These are phyloP conservation scores for Polypedilum pembai DNA, from an alignment of 1,140 invertebrate genomes.

Conservation along the genomic window DNA sequence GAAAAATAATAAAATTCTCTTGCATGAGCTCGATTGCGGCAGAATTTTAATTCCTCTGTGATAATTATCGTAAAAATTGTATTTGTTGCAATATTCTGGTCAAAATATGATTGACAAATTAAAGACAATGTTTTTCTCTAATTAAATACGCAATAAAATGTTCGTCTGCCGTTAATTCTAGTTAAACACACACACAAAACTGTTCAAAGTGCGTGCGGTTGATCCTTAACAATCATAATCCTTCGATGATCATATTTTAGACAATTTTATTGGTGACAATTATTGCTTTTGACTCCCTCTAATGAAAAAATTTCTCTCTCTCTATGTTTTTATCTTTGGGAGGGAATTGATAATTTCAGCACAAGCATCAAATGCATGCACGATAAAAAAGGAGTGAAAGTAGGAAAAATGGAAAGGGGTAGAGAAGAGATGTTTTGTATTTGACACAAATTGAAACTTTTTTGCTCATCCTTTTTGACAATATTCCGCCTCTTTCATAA, in stretches of 20 bases:
- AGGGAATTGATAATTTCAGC: not conserved
- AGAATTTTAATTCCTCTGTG: no score
- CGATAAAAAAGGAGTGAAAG: no score
- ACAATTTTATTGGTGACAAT: slow-evolving; percentile 26
- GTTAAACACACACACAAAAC: not conserved
- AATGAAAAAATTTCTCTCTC: not conserved
- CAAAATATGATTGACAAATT: no score
- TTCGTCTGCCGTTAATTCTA: not conserved
- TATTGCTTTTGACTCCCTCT: slow-evolving; percentile 16
- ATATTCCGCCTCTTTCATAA: slow-evolving; percentile 19
- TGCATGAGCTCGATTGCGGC: no score
- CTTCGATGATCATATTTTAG: slow-evolving; percentile 17
- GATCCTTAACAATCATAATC: not conserved
- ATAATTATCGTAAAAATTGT: no score
- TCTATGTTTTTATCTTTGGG: not conserved
- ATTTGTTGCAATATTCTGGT: no score
- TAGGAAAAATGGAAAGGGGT: not conserved
- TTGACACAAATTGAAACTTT: not conserved
- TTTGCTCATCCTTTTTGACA: not conserved
- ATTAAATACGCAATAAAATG: no score
- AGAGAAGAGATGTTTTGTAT: not conserved
- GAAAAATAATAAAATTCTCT: no score
- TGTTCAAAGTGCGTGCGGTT: not conserved
- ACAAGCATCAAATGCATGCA: no score
- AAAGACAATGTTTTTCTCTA: no score